These are phyloP conservation scores for Sebastes wilsoni DNA, from an alignment of 2,797 vertebrate genomes.

Conservation along the genomic window DNA sequence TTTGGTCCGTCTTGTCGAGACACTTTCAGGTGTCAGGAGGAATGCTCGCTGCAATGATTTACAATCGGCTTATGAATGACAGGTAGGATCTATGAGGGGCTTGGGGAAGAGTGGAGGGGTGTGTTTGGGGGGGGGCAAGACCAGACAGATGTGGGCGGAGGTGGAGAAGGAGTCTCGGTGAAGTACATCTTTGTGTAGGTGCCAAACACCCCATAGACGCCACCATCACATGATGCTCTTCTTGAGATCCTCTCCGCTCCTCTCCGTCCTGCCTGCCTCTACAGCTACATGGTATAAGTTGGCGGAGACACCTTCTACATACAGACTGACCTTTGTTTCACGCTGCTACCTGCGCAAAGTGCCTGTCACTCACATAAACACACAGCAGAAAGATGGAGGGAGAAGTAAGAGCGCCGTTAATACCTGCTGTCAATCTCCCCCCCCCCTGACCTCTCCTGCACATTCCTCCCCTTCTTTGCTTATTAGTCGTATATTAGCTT, in stretches of 20 bases:
- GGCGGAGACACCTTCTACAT: neutral
- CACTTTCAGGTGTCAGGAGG: slow-evolving; percentile 48
- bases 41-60: slow-evolving; percentile 57
- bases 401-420: slow-evolving; percentile 45
- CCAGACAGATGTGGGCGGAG: slow-evolving; percentile 40
- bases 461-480: slow-evolving; percentile 71
- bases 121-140: slow-evolving; percentile 31
- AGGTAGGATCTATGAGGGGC: slow-evolving; percentile 35
- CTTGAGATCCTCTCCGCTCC: neutral
- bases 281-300: neutral
- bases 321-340: slow-evolving; percentile 62
- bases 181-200: slow-evolving; percentile 42
- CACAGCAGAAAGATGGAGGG: slow-evolving; percentile 40
- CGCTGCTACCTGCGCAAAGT: slow-evolving; percentile 12
- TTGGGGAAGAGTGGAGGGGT: neutral
- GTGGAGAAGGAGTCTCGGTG: slow-evolving; percentile 14
- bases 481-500: slow-evolving; percentile 77
- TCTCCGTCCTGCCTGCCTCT: neutral
- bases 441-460: slow-evolving; percentile 57
- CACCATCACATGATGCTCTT: slow-evolving; percentile 1
- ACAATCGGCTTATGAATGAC: slow-evolving; percentile 45
- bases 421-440: slow-evolving; percentile 69
- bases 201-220: slow-evolving; percentile 17
- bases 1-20: slow-evolving; percentile 46
- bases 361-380: slow-evolving; percentile 50